Percentiles rank a stretch among this genome's conserved stretches.
Evolutionary conservation across 1,140 invertebrate species (phyloP).

Genomic region (Luehdorfia chinensis): DNA sequence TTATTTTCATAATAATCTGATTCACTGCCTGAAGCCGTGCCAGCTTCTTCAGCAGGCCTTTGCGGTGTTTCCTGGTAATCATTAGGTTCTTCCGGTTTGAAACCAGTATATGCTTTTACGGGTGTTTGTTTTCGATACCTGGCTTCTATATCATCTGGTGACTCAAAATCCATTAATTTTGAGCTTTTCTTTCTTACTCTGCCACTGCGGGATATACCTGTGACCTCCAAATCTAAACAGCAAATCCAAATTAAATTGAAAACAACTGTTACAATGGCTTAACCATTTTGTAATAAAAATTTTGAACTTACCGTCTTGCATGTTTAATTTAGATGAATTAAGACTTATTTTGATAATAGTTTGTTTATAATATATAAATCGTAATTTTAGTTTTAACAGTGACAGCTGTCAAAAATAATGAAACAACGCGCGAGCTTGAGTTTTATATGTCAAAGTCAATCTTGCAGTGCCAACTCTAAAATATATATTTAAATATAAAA

Average conservation of each 20-base stretch:
- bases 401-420: too few species aligned
- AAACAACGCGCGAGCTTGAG: too few species aligned
- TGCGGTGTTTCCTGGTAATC: conserved; percentile 38
- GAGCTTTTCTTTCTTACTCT: conserved; percentile 95
- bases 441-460: too few species aligned
- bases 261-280: not conserved
- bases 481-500: too few species aligned
- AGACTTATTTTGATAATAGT: too few species aligned
- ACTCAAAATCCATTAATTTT: conserved; percentile 95
- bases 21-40: conserved; percentile 70
- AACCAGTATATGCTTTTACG: conserved; percentile 37
- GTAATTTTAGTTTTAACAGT: too few species aligned
- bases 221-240: conserved; percentile 85
- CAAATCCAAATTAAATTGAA: conserved; percentile 37
- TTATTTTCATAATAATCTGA: conserved; percentile 78
- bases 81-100: conserved; percentile 41
- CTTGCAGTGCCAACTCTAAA: too few species aligned
- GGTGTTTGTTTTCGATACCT: conserved; percentile 64
- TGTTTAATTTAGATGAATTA: too few species aligned
- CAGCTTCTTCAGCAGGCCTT: conserved; percentile 62
- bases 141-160: conserved; percentile 86
- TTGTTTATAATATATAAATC: too few species aligned
- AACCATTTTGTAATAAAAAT: not conserved
- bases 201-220: conserved; percentile 91
- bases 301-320: conserved; percentile 43